Conservation (phyloP, 2,113 vertebrate genomes). For the Nothocercus julius region DNA sequence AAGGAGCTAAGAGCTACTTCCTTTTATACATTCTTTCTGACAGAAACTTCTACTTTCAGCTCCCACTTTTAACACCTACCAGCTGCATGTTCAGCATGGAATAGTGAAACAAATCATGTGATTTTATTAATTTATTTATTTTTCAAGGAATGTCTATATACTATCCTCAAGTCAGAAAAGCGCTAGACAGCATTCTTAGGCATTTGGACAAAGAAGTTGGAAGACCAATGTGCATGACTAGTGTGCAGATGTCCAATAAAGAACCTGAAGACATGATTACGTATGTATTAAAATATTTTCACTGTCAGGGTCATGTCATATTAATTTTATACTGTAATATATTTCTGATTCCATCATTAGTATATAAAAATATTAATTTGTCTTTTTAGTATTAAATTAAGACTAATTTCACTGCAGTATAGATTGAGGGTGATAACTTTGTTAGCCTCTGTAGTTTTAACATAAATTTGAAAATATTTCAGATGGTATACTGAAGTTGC, state of each 20-base stretch:
- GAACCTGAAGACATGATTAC: slow-evolving; percentile 99
- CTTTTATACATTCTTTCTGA: not conserved
- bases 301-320: rapidly evolving
- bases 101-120: not conserved
- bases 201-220: slow-evolving; percentile 99
- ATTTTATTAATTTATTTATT: not conserved
- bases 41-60: not conserved
- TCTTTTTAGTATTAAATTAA: not conserved
- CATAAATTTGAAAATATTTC: not conserved
- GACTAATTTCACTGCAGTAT: not conserved
- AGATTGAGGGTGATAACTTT: not conserved
- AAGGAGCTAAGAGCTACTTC: not conserved
- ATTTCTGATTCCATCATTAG: not conserved
- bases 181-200: slow-evolving; percentile 94
- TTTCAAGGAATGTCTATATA: slow-evolving; percentile 95
- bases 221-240: slow-evolving; percentile 98
- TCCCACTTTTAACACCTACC: not conserved
- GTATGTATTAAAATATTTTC: slow-evolving; percentile 74
- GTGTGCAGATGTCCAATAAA: slow-evolving; percentile 98
- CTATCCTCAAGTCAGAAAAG: slow-evolving; percentile 97
- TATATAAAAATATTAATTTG: not conserved
- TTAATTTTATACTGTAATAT: not conserved
- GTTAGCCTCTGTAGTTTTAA: not conserved
- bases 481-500: not conserved
- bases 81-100: not conserved